Percentiles rank a stretch among this genome's conserved stretches.
Conservation (phyloP, 2,797 vertebrate species). For the Euphonia xanthogaster region DNA sequence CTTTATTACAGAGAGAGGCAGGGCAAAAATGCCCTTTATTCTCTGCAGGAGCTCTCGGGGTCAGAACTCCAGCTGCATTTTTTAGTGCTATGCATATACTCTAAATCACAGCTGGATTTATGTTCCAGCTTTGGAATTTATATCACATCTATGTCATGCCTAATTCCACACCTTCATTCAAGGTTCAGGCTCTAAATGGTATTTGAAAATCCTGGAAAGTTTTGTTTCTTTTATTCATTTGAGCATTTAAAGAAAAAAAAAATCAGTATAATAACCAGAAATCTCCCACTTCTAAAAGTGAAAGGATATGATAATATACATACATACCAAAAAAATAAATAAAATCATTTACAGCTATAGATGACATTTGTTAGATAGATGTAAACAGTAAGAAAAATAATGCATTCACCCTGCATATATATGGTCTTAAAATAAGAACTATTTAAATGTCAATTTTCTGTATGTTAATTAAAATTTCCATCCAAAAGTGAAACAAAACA, state of each 20-base stretch:
- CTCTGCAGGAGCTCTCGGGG: not conserved
- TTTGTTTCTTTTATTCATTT: not conserved
- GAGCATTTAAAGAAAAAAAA: not conserved
- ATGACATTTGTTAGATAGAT: not conserved
- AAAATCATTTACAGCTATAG: not conserved
- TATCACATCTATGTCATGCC: not conserved
- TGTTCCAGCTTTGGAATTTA: not conserved
- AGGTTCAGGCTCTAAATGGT: not conserved
- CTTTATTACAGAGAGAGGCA: not conserved
- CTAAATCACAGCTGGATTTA: not conserved
- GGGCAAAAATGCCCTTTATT: not conserved
- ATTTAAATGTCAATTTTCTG: not conserved
- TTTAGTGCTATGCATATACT: not conserved
- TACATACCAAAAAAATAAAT: not conserved
- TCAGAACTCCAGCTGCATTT: not conserved
- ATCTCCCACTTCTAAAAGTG: not conserved
- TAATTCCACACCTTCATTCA: not conserved
- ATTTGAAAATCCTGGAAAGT: not conserved
- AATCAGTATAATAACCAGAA: not conserved
- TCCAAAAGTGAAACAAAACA: not conserved
- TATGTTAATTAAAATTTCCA: not conserved
- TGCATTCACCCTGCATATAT: not conserved
- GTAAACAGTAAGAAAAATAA: not conserved
- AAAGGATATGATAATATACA: not conserved
- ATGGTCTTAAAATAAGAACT: not conserved